Base-by-base conservation (phyloP, 2,113 vertebrate species). In the Cavia aperea region DNA sequence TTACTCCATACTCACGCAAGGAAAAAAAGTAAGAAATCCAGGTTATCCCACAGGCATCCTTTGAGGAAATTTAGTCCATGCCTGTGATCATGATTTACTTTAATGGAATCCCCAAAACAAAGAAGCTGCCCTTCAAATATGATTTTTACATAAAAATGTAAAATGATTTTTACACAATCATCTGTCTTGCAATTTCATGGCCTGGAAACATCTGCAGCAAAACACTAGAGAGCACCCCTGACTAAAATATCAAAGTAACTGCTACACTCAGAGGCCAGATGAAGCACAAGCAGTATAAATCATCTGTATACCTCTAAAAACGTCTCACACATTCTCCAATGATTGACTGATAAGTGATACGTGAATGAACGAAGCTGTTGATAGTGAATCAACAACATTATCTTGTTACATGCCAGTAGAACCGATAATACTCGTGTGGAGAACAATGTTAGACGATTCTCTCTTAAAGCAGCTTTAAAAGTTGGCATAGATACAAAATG, bases 401-500 rank as follows among this genome's bases (percentile, higher is more conserved):
- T 77, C 58, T 89, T 63, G 93, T 86, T 82, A 65, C 18, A 85
- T 33, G 60, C n/a, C 72, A 68, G 29, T 29, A 68, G 54, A 2
- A 68, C 56, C 68, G 88, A 58, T 7, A 88, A 75, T 31, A 92
- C 78, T 36, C 65, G 81, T 77, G n/a, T 95, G 60, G 26, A 66
- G 63, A 93, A 91, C 43, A 83, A 63, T 19, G 29, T 31, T 58
- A 58, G 82, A 90, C 12, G 70, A 72, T 81, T 81, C 78, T 91
- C 54, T 58, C 77, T 81, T 88, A 51, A 89, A 91, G 77, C 54
- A 94, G 85, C 86, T 91, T 73, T 51, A 63, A 92, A 95, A 82
- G 73, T 78, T 96, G 94, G 91, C 93, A 79, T 31, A 65, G 56
- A 73, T 66, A 95, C 91, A 96, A 95, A 91, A 87, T 82, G 58